Evolutionary conservation across 2,888 invertebrate species (phyloP).

Genomic region (Drosophila quinaria): DNA sequence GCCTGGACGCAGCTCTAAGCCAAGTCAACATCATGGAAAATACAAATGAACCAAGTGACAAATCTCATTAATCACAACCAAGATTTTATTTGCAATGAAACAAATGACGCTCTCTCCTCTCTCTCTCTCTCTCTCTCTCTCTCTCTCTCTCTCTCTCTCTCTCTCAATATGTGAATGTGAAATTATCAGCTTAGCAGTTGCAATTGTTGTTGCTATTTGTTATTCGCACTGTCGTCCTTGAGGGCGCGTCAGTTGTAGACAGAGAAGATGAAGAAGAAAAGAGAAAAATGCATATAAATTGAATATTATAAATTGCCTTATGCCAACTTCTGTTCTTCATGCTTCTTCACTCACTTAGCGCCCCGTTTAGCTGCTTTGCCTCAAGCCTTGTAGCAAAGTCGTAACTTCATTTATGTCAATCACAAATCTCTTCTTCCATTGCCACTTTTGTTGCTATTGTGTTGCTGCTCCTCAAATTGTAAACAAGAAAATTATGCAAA

Average conservation of each 20-base stretch:
- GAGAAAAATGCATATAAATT: conserved; percentile 82
- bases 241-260: background rate
- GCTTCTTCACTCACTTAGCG: conserved; percentile 39
- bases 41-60: conserved; percentile 79
- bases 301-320: conserved; percentile 82
- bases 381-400: conserved; percentile 59
- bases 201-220: conserved; percentile 56
- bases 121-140: background rate
- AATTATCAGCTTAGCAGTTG: conserved; percentile 76
- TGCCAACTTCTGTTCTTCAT: conserved; percentile 62
- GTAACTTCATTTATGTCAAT: conserved; percentile 84
- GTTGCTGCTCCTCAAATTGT: conserved; percentile 66
- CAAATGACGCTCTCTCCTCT: background rate
- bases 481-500: conserved; percentile 84
- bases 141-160: background rate
- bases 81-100: conserved; percentile 57
- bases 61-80: conserved; percentile 81
- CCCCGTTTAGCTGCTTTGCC: conserved; percentile 40
- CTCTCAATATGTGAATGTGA: conserved; percentile 28
- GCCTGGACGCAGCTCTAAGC: conserved; percentile 21
- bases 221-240: conserved; percentile 37
- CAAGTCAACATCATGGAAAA: conserved; percentile 73
- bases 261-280: background rate
- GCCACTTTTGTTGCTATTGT: conserved; percentile 20
- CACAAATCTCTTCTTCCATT: conserved; percentile 51